These are phyloP conservation scores for Palythoa heliodiscus DNA, from an alignment of 92 coral and sea anemone species.

Conservation along the genomic window DNA sequence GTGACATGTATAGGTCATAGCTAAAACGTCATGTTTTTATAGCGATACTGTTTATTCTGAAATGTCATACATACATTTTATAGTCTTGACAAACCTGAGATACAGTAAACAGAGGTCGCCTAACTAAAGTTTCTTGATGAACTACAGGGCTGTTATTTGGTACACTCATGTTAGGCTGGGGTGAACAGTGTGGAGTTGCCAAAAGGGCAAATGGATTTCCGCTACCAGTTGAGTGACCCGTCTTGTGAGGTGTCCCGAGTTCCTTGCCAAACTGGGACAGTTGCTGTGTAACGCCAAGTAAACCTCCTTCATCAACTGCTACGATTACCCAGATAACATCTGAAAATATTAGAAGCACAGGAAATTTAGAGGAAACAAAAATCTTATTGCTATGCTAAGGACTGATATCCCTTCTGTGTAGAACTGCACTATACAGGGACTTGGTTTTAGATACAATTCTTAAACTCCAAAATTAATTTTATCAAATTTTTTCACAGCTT, in stretches of 20 bases:
- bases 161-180: constrained; percentile 71
- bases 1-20: too few species aligned
- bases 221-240: constrained; percentile 22
- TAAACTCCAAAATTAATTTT: too few species aligned
- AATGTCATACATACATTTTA: too few species aligned
- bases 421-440: too few species aligned
- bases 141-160: constrained; percentile 84
- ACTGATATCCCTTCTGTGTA: too few species aligned
- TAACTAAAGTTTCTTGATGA: constrained; percentile 64
- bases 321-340: constrained; percentile 99
- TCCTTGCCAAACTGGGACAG: constrained; percentile 92
- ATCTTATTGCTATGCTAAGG: too few species aligned
- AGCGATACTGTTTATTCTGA: too few species aligned
- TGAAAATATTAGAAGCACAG: constrained; percentile 8
- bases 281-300: constrained; percentile 94
- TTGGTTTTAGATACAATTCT: too few species aligned
- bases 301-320: constrained; percentile 89
- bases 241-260: constrained; percentile 60
- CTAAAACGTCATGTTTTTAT: too few species aligned
- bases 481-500: too few species aligned
- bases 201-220: constrained; percentile 78
- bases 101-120: constrained; percentile 70
- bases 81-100: constrained; percentile 30
- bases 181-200: constrained; percentile 67
- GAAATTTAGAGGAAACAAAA: neutral